Percentiles rank a stretch among this genome's conserved stretches.
Conservation (phyloP, 2,888 invertebrate genomes). For the Parapristionchus giblindavisi region DNA sequence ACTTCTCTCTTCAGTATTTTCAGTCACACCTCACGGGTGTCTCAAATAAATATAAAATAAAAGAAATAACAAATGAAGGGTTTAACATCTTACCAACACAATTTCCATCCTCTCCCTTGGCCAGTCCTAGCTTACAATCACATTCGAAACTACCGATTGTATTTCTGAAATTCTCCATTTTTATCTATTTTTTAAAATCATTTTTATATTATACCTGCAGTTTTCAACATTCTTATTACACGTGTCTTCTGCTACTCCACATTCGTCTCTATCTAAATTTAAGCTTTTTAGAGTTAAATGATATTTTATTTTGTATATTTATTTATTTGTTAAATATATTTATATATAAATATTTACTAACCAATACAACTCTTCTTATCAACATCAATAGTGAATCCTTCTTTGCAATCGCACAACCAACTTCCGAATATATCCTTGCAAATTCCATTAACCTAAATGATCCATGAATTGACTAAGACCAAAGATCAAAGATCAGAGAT, state of each 20-base stretch:
- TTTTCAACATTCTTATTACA: constrained; percentile 38
- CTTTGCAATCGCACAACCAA: constrained; percentile 29
- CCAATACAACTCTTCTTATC: constrained; percentile 34
- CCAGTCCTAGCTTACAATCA: constrained; percentile 34
- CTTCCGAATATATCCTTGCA: constrained; percentile 11
- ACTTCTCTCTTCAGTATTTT: no score
- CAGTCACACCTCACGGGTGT: no score
- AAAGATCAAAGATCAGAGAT: not conserved
- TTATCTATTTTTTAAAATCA: no score
- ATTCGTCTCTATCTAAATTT: constrained; percentile 25
- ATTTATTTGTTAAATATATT: not conserved
- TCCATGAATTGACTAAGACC: not conserved
- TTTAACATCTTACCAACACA: constrained; percentile 17
- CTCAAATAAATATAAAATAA: no score
- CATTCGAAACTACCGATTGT: constrained; percentile 36
- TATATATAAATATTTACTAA: constrained; percentile 11
- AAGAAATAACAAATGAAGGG: no score
- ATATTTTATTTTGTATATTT: not conserved
- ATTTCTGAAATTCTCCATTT: constrained; percentile 28
- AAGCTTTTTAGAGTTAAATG: not conserved
- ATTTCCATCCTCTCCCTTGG: not conserved
- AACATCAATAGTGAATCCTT: constrained; percentile 12
- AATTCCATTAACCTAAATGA: constrained; percentile 14
- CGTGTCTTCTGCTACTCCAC: constrained; percentile 29
- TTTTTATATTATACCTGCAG: constrained; percentile 18